Conservation (phyloP, 2,888 invertebrate species). For the Fissipunctia ypsillon region DNA sequence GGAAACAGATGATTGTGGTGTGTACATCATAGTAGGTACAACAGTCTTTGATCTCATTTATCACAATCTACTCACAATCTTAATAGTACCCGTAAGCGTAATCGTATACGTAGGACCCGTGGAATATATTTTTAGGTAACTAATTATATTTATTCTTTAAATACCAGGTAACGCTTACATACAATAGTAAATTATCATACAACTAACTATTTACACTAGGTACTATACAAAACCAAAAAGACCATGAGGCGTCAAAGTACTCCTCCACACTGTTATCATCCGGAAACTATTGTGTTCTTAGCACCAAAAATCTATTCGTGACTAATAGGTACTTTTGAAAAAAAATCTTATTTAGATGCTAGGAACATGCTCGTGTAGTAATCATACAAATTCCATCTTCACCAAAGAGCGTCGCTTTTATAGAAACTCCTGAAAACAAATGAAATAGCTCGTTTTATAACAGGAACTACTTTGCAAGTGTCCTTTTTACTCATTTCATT, state of each 20-base stretch:
- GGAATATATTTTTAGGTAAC: background rate
- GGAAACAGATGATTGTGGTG: background rate
- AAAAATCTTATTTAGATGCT: background rate
- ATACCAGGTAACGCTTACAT: background rate
- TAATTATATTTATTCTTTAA: background rate
- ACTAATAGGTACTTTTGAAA: background rate
- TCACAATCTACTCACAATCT: background rate
- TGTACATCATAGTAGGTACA: background rate
- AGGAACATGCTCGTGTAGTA: background rate
- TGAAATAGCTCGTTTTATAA: slow-evolving; percentile 32
- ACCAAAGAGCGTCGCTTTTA: slow-evolving; percentile 8
- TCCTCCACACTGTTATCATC: background rate
- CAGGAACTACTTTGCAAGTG: slow-evolving; percentile 14
- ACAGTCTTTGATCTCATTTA: background rate
- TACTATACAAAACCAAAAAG: background rate
- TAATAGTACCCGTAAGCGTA: too few species aligned
- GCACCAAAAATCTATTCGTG: background rate
- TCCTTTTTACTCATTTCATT: slow-evolving; percentile 33
- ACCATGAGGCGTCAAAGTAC: background rate
- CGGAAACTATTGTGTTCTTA: background rate
- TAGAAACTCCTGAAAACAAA: slow-evolving; percentile 2
- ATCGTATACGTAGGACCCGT: too few species aligned
- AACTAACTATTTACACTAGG: background rate
- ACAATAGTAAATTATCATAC: background rate
- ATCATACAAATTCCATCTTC: slow-evolving; percentile 12